phyloP scores from a whole-genome alignment of 2,888 invertebrate genomes.

The Caenorhabditis plicata region DNA sequence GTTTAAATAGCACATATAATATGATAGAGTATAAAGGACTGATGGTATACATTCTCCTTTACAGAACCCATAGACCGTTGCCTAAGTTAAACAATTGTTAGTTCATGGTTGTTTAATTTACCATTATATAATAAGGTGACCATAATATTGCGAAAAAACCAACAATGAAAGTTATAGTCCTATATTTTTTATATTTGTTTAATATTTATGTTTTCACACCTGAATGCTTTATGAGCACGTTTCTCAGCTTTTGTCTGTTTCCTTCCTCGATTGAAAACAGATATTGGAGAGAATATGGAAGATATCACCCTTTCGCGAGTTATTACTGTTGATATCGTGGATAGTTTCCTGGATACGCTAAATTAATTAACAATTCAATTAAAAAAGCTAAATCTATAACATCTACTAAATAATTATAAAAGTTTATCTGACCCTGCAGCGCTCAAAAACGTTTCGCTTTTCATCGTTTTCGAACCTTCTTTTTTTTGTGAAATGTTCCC shows the following conservation, averaged over 20 bases:
- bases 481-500: constrained; percentile 4
- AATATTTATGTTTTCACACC: constrained; percentile 7
- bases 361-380: too few relatives aligned
- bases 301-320: constrained; percentile 49
- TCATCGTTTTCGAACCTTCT: constrained; percentile 11
- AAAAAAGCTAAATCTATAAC: background rate
- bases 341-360: constrained; percentile 51
- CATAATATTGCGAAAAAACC: constrained; percentile 65
- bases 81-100: constrained; percentile 32
- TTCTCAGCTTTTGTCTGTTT: constrained; percentile 58
- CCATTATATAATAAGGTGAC: constrained; percentile 66
- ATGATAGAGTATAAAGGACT: constrained; percentile 62
- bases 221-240: constrained; percentile 63
- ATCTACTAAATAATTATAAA: constrained; percentile 4
- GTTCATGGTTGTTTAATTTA: constrained; percentile 9
- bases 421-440: constrained; percentile 26
- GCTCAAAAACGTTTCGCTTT: constrained; percentile 35
- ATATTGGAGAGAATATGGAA: constrained; percentile 42
- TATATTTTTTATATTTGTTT: constrained; percentile 5
- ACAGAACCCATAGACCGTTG: constrained; percentile 65
- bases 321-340: constrained; percentile 45
- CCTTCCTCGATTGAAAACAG: constrained; percentile 40
- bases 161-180: constrained; percentile 66
- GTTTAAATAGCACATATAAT: constrained; percentile 66
- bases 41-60: constrained; percentile 62